Evolutionary conservation across 2,113 vertebrate genomes (phyloP), one percentile per base, ranked within the genome.

Genomic region (Xenus cinereus): DNA sequence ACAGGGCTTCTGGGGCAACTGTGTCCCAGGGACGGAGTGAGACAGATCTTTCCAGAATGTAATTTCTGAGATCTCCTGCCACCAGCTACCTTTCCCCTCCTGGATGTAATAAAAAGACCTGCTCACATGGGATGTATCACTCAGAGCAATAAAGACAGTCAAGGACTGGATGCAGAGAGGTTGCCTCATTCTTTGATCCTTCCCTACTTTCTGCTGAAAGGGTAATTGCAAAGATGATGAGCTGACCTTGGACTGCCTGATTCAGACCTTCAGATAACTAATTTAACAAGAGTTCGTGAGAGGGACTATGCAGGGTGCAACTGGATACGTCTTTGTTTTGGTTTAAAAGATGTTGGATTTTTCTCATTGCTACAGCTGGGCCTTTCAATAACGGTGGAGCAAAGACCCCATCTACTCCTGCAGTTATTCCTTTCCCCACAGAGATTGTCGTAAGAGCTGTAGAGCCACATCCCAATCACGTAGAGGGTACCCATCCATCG

Each of bases 391-490:
- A 64, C 3, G 0, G 13, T 64, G 57, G 22, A 57, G 39, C 23
- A 33, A 71, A 80, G 41, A 28, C 2, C 0, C 18, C 30, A 7
- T 16, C 63, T 53, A 7, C 16, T 83, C 57, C 24, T 0, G 0
- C 4, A 23, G 19, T 20, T 32, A 12, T 26, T 83, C 27, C 48
- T 76, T 48, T 86, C 43, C 23, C 63, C 12, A 4, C 10, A 28
- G 35, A 72, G 33, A 4, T 1, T 24, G 39, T 22, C 5, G 0
- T 45, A 4, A 2, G 7, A 20, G 2, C 41, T 57, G 54, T 32
- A 30, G 33, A 41, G 60, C 43, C 35, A 2, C 87, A 64, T 59
- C 77, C 75, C 0, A 0, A 30, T 21, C 62, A 33, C 0, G 0
- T 1, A 1, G 37, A 72, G 66, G 37, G 32, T 26, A 37, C 56